These are phyloP conservation scores for Amphiprion ocellaris DNA, from an alignment of 2,113 vertebrate species.

Conservation along the genomic window DNA sequence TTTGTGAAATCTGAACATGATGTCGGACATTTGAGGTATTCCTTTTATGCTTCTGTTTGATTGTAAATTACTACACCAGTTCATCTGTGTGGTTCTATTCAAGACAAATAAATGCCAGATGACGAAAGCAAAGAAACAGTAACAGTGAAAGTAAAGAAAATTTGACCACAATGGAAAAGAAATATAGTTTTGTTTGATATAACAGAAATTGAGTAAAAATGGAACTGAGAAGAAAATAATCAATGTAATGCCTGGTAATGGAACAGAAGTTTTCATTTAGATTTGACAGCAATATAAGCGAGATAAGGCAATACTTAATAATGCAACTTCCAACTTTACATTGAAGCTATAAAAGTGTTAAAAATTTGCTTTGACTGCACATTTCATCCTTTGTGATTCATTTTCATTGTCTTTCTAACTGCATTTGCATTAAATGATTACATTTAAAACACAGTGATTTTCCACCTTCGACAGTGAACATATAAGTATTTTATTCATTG, in stretches of 20 bases:
- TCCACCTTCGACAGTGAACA: background rate
- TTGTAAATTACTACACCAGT: background rate
- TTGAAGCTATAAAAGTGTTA: background rate
- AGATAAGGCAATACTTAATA: background rate
- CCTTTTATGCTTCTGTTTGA: background rate
- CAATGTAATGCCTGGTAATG: background rate
- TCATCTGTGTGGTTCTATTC: background rate
- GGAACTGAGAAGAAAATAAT: background rate
- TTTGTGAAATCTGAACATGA: background rate
- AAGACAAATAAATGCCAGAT: background rate
- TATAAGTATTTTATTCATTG: background rate
- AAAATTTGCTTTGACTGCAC: background rate
- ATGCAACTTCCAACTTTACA: background rate
- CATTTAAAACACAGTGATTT: background rate
- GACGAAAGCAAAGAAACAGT: background rate
- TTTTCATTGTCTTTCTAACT: background rate
- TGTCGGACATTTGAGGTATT: constrained; percentile 10
- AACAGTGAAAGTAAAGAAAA: background rate
- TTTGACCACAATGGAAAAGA: background rate
- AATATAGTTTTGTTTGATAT: background rate
- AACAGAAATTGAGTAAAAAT: background rate
- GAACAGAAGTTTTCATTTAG: background rate
- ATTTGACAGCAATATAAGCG: background rate
- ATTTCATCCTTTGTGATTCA: background rate
- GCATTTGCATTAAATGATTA: background rate